Percentiles rank a stretch among this genome's conserved stretches.
These are phyloP conservation scores for Diuraphis noxia DNA, from an alignment of 1,140 invertebrate genomes.

Conservation along the genomic window DNA sequence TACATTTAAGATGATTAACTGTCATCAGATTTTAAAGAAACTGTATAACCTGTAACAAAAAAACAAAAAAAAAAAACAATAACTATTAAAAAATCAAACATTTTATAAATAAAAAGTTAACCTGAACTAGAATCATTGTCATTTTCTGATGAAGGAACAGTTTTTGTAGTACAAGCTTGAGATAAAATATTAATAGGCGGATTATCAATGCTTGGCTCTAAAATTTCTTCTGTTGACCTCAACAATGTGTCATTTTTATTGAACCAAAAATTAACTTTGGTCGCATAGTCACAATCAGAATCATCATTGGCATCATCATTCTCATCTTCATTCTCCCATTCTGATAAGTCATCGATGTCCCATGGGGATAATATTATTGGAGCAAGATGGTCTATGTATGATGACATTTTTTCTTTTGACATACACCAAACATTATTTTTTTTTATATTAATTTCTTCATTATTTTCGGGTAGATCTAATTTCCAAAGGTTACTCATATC, in stretches of 20 bases:
- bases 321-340: slow-evolving; percentile 45
- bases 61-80: slow-evolving; percentile 7
- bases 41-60: slow-evolving; percentile 13
- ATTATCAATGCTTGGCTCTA: not conserved
- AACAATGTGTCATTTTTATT: slow-evolving; percentile 45
- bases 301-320: not conserved
- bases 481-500: slow-evolving; percentile 40
- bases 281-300: slow-evolving; percentile 15
- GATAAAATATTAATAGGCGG: not conserved
- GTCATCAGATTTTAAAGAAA: slow-evolving; percentile 27
- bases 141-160: not conserved
- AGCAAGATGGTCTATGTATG: not conserved
- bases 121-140: slow-evolving; percentile 28
- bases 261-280: slow-evolving; percentile 42
- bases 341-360: slow-evolving; percentile 34
- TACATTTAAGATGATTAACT: not conserved
- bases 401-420: slow-evolving; percentile 41
- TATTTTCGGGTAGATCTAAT: not conserved
- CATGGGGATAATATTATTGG: slow-evolving; percentile 41
- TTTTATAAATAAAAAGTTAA: not conserved
- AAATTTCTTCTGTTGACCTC: not conserved
- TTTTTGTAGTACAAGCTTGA: not conserved
- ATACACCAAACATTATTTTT: not conserved
- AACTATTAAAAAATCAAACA: not conserved
- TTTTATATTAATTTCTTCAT: not conserved